phyloP scores from a whole-genome alignment of 2,888 invertebrate genomes.

The Orthosia gothica region DNA sequence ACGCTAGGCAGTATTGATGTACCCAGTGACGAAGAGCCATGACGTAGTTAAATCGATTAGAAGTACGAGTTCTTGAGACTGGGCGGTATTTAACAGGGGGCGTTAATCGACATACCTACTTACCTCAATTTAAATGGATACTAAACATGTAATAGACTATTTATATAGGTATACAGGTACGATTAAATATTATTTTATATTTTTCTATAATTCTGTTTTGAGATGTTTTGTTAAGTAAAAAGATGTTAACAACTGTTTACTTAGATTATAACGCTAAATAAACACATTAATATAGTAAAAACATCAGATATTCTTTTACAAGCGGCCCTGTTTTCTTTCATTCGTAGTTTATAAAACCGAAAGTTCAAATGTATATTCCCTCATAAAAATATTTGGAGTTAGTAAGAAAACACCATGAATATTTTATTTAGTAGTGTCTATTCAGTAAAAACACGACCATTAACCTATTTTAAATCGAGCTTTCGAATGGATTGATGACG shows the following conservation, averaged over 20 bases:
- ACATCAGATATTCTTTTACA: constrained; percentile 34
- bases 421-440: constrained; percentile 79
- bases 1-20: too few species aligned
- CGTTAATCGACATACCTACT: too few species aligned
- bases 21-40: too few species aligned
- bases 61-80: too few species aligned
- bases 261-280: constrained; percentile 24
- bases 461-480: constrained; percentile 89
- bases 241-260: constrained; percentile 37
- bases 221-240: constrained; percentile 19
- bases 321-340: constrained; percentile 48
- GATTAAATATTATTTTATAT: background rate
- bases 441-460: constrained; percentile 83
- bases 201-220: background rate
- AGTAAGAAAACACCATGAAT: constrained; percentile 74
- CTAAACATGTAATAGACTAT: too few species aligned
- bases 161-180: too few species aligned
- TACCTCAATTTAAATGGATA: too few species aligned
- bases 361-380: constrained; percentile 62
- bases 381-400: constrained; percentile 64
- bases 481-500: constrained; percentile 85
- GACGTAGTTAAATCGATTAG: too few species aligned
- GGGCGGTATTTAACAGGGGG: too few species aligned
- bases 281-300: constrained; percentile 26
- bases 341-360: constrained; percentile 61